Percentiles rank a stretch among this genome's conserved stretches.
Evolutionary conservation across 2,888 invertebrate species (phyloP).

Genomic region (Branchinecta sandiegonensis): DNA sequence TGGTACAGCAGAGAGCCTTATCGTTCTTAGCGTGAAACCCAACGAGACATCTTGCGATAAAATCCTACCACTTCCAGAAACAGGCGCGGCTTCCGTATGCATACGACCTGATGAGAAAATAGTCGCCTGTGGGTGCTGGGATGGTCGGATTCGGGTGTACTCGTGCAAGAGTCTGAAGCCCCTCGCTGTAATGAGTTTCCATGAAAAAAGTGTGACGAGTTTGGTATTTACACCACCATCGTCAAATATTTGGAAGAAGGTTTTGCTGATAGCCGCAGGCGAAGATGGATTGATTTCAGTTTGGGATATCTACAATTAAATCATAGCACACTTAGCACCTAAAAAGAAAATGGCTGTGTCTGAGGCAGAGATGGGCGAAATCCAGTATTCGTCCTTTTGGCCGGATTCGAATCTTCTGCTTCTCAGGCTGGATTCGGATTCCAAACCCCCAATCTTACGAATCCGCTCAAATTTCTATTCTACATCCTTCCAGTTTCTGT

Average conservation of each 20-base stretch:
- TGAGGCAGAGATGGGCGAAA: too few species aligned
- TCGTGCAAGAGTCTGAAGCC: not conserved
- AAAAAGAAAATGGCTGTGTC: too few species aligned
- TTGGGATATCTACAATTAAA: not conserved
- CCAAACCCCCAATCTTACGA: too few species aligned
- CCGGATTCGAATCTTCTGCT: too few species aligned
- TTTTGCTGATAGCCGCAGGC: not conserved
- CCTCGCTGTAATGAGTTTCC: not conserved
- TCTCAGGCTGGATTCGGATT: too few species aligned
- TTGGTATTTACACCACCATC: not conserved
- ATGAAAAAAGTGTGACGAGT: not conserved
- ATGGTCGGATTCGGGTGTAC: conserved; percentile 7
- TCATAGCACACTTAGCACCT: not conserved
- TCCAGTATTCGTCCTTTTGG: too few species aligned
- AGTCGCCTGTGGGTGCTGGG: not conserved
- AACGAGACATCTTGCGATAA: not conserved
- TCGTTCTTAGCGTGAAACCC: not conserved
- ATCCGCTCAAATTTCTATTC: too few species aligned
- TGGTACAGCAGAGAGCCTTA: conserved; percentile 14
- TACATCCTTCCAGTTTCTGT: too few species aligned
- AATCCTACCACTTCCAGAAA: not conserved
- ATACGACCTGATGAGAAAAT: not conserved
- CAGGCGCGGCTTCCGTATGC: not conserved
- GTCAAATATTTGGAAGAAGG: conserved; percentile 2
- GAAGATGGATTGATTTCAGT: conserved; percentile 7